Base-by-base conservation (phyloP, 2,797 vertebrate genomes). In the Triplophysa bombifrons region DNA sequence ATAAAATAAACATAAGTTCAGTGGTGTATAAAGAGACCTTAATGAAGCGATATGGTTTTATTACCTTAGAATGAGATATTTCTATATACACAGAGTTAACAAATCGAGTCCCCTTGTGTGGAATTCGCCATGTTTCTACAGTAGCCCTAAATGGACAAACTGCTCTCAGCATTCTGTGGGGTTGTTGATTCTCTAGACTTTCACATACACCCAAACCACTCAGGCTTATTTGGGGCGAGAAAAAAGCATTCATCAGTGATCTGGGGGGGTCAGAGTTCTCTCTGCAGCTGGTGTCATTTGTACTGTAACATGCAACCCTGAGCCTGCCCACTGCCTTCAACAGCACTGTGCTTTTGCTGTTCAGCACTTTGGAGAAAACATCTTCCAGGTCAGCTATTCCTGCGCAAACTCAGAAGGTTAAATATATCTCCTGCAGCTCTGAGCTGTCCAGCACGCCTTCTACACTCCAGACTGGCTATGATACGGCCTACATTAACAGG, bases 361-460 rank as follows among this genome's bases (percentile, higher is more conserved):
- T 91, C 91, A 91, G 92, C 92, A 91, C 82, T 83, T 85, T 80
- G 60, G 50, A 66, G 74, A 16, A 65, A 82, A 44, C 73, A 63
- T 84, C 76, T 74, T 83, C 82, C 81, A 86, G 85, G 79, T 85
- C 83, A 85, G 87, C 90, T 91, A 91, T 92, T 92, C 90, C 74
- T 68, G 84, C 84, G 60, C 72, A n/a, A 25, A 68, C 80, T 75
- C 76, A 83, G 64, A 38, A 53, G 73, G 78, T 75, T 87, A 91
- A 87, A 90, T 88, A 83, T 86, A 88, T 85, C 87, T 81, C 70
- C 25, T 38, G 11, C 30, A 30, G 30, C 78, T 61, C 86, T 85
- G 78, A 76, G 84, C 83, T 68, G 61, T 72, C 61, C 63, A 46
- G 73, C 72, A 61, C 74, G 82, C 80, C 76, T 72, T 56, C 74